These are phyloP conservation scores for Triops longicaudatus DNA, from an alignment of 1,140 invertebrate genomes.

Conservation along the genomic window DNA sequence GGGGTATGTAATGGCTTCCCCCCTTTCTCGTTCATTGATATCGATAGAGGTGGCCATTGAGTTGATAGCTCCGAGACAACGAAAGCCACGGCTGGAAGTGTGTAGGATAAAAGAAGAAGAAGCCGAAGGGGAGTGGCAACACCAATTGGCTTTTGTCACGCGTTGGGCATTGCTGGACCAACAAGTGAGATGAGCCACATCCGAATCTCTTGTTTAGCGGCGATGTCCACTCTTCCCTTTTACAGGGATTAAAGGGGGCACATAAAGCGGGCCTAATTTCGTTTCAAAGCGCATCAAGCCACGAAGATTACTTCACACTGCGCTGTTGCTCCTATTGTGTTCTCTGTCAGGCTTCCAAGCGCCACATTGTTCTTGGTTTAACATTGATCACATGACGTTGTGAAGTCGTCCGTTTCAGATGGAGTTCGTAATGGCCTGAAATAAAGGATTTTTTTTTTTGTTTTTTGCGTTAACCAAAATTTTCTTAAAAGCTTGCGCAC, in stretches of 20 bases:
- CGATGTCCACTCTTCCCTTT: neutral
- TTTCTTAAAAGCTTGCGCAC: no score
- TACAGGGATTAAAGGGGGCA: neutral
- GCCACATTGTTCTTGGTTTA: no score
- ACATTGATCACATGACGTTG: no score
- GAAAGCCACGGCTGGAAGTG: neutral
- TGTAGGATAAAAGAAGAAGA: neutral
- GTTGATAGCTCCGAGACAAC: neutral
- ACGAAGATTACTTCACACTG: no score
- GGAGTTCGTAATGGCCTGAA: no score
- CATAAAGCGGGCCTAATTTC: neutral
- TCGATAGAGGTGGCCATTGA: neutral
- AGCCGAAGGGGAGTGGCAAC: neutral
- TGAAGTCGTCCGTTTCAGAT: no score
- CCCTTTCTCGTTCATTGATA: neutral
- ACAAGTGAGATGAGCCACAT: neutral
- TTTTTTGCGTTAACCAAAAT: no score
- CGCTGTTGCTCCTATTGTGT: no score
- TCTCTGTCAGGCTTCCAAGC: no score
- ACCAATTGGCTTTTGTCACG: constrained; percentile 11
- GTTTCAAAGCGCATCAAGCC: no score
- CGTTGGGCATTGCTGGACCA: neutral
- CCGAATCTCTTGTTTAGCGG: neutral
- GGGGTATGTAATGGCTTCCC: neutral
- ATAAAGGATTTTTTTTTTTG: no score